Percentiles rank a stretch among this genome's conserved stretches.
phyloP scores from a whole-genome alignment of 2,113 vertebrate species.

The Tor tambroides region DNA sequence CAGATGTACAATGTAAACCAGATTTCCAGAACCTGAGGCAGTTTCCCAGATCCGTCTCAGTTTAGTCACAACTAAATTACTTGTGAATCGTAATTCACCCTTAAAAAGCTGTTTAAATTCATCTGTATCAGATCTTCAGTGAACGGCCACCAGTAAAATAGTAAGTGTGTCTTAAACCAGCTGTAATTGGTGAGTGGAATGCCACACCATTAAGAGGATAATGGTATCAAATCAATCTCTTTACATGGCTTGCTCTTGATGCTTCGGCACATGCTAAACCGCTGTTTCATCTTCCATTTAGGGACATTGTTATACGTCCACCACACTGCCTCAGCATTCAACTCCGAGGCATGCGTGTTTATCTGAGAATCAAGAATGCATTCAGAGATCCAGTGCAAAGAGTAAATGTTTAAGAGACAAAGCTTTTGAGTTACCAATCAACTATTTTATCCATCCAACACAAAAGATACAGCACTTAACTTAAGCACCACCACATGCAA shows the following conservation, averaged over 20 bases:
- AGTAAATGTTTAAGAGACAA: slow-evolving; percentile 12
- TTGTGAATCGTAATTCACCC: slow-evolving; percentile 9
- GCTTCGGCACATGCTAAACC: not conserved
- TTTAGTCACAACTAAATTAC: not conserved
- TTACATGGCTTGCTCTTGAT: slow-evolving; percentile 6
- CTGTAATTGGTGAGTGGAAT: slow-evolving; percentile 14
- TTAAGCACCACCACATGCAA: slow-evolving; percentile 10
- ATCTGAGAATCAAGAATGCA: not conserved
- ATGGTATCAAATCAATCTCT: slow-evolving; percentile 14
- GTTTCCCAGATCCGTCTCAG: not conserved
- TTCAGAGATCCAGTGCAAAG: not conserved
- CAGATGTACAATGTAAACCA: not conserved
- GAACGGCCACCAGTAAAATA: not conserved
- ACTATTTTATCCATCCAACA: slow-evolving; percentile 1
- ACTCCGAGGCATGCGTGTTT: not conserved
- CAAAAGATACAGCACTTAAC: slow-evolving; percentile 19
- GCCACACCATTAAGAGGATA: slow-evolving; percentile 1
- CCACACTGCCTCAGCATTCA: not conserved
- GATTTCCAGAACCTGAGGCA: slow-evolving; percentile 7
- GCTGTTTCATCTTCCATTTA: not conserved
- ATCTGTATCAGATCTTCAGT: slow-evolving; percentile 5
- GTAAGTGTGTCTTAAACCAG: not conserved
- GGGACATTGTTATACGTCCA: not conserved
- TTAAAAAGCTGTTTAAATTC: slow-evolving; percentile 5
- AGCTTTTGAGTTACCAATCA: slow-evolving; percentile 31